Conservation (phyloP, 2,113 vertebrate genomes). For the Bufo gargarizans region DNA sequence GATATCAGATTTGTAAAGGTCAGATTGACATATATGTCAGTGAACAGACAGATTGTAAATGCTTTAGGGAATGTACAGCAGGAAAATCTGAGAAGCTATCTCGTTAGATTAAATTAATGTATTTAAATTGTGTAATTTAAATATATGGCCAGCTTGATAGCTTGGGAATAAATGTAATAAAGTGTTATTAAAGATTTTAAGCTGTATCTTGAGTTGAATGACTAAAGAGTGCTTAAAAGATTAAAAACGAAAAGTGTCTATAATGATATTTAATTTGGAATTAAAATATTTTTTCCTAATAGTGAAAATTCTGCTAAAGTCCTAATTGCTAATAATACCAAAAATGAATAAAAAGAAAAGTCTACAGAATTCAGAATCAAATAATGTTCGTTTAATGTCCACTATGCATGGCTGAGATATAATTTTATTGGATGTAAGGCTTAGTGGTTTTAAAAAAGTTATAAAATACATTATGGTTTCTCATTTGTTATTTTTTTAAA, state of each 20-base stretch:
- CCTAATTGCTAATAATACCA: neutral
- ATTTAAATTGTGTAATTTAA: conserved; percentile 45
- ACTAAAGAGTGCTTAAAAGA: conserved; percentile 22
- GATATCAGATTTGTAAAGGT: conserved; percentile 45
- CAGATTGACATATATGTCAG: conserved; percentile 48
- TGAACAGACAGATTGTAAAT: conserved; percentile 30
- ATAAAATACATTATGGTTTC: neutral
- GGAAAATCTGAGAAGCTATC: conserved; percentile 33
- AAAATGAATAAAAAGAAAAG: neutral
- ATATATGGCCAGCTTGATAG: conserved; percentile 44
- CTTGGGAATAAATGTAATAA: conserved; percentile 45
- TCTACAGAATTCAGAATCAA: neutral
- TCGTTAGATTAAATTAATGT: conserved; percentile 33
- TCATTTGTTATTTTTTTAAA: too few relatives aligned
- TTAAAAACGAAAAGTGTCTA: neutral
- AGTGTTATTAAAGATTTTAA: conserved; percentile 38
- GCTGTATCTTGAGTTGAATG: conserved; percentile 33
- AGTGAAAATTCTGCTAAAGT: neutral
- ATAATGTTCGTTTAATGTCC: neutral
- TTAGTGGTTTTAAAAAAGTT: neutral
- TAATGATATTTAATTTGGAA: conserved; percentile 34
- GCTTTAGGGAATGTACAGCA: conserved; percentile 25
- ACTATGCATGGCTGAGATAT: neutral
- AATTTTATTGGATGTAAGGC: neutral
- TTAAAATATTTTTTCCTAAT: conserved; percentile 9